phyloP scores from a whole-genome alignment of 2,888 invertebrate genomes.

The Lasioglossum vierecki region DNA sequence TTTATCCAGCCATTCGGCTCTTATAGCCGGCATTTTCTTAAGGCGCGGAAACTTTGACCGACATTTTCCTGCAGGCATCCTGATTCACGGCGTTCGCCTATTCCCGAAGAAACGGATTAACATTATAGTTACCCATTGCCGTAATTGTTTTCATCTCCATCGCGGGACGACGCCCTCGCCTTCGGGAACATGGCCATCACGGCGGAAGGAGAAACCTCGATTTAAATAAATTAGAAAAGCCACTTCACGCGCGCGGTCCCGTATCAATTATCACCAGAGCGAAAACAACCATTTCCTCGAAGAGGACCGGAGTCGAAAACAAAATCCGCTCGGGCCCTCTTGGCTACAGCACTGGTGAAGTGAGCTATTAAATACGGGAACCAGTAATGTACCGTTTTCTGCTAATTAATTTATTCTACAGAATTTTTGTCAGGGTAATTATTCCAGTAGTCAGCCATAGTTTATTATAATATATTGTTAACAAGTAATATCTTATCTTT shows the following conservation, averaged over 20 bases:
- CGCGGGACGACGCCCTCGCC: not conserved
- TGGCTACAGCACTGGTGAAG: not conserved
- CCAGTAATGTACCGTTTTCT: not conserved
- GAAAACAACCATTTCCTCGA: slow-evolving; percentile 31
- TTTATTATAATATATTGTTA: too few relatives aligned
- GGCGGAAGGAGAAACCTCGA: slow-evolving; percentile 22
- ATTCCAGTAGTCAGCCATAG: not conserved
- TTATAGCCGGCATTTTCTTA: slow-evolving; percentile 44
- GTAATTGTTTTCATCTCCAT: slow-evolving; percentile 20
- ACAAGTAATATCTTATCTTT: too few relatives aligned
- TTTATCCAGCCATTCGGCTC: slow-evolving; percentile 57
- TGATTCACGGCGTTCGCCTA: slow-evolving; percentile 6
- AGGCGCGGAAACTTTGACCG: slow-evolving; percentile 39
- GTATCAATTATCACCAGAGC: slow-evolving; percentile 18
- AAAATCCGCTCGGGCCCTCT: slow-evolving; percentile 3
- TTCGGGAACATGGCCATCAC: not conserved
- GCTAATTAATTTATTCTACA: not conserved
- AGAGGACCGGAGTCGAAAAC: not conserved
- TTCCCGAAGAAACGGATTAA: slow-evolving; percentile 48
- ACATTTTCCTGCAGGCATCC: slow-evolving; percentile 20
- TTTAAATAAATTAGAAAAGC: slow-evolving; percentile 38
- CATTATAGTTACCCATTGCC: slow-evolving; percentile 32
- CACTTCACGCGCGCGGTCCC: not conserved
- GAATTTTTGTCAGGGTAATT: not conserved
- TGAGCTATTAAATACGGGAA: not conserved